These are phyloP conservation scores for Strigamia maritima DNA, from an alignment of 2,888 invertebrate species.

Conservation along the genomic window DNA sequence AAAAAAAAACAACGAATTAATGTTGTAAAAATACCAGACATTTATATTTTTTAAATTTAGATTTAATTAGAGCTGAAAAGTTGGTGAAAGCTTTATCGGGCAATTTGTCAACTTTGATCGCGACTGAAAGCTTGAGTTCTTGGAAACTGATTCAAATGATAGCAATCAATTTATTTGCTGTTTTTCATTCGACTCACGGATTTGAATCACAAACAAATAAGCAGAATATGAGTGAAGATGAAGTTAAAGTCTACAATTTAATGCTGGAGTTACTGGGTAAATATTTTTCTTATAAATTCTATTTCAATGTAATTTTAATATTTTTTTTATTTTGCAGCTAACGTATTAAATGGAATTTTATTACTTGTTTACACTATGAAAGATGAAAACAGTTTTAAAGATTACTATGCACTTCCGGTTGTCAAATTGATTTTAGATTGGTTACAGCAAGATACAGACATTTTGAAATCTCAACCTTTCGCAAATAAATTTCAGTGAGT, in stretches of 20 bases:
- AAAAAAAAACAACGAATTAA: background rate
- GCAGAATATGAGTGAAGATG: constrained; percentile 57
- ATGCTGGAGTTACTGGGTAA: constrained; percentile 64
- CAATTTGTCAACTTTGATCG: constrained; percentile 70
- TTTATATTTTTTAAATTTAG: constrained; percentile 45
- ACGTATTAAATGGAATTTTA: constrained; percentile 64
- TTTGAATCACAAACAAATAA: constrained; percentile 36
- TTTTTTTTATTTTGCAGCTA: constrained; percentile 41
- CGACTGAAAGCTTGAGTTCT: constrained; percentile 71
- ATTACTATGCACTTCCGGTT: constrained; percentile 67
- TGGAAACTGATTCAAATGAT: constrained; percentile 75
- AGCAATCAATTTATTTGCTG: constrained; percentile 70
- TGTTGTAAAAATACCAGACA: too few species aligned
- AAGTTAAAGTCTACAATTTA: constrained; percentile 60
- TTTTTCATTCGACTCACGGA: constrained; percentile 51
- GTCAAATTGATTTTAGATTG: constrained; percentile 73
- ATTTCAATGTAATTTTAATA: background rate
- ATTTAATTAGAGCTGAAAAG: constrained; percentile 62
- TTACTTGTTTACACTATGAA: constrained; percentile 69
- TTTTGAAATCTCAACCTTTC: constrained; percentile 51
- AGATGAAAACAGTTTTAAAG: constrained; percentile 59
- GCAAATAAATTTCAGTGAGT: constrained; percentile 45
- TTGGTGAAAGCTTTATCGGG: constrained; percentile 65
- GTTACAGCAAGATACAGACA: constrained; percentile 60
- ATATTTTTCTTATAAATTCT: constrained; percentile 1